phyloP scores from a whole-genome alignment of 1,140 invertebrate genomes.

The Calliopsis andreniformis region DNA sequence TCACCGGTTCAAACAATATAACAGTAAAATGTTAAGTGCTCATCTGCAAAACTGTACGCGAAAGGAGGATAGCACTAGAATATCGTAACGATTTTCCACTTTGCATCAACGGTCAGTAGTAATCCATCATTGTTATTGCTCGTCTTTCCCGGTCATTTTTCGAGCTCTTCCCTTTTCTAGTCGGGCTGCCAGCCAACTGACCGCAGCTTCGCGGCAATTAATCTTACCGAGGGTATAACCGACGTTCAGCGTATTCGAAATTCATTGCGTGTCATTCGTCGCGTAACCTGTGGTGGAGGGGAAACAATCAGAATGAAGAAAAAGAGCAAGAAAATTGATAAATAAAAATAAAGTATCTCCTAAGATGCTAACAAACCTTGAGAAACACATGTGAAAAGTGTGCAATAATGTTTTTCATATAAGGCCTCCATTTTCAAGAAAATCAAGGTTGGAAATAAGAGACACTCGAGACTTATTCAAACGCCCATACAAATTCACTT shows the following conservation, averaged over 20 bases:
- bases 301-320: constrained; percentile 5
- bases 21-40: too few relatives aligned
- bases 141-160: constrained; percentile 49
- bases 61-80: background rate
- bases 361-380: background rate
- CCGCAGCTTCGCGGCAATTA: constrained; percentile 72
- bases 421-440: background rate
- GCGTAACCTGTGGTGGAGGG: constrained; percentile 43
- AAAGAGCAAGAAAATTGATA: background rate
- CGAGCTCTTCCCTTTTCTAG: constrained; percentile 77
- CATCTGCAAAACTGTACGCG: background rate
- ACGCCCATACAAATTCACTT: too few relatives aligned
- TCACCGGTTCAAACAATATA: too few relatives aligned
- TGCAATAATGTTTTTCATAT: background rate
- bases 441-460: background rate
- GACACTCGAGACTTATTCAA: background rate
- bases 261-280: constrained; percentile 64
- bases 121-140: constrained; percentile 58
- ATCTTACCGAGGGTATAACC: constrained; percentile 78
- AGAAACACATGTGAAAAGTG: background rate
- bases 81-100: background rate
- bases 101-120: background rate
- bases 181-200: constrained; percentile 76
- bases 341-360: background rate
- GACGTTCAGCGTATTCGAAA: constrained; percentile 75